Percentiles rank a stretch among this genome's conserved stretches.
These are phyloP conservation scores for Pardalotus punctatus DNA, from an alignment of 2,113 vertebrate genomes.

Conservation along the genomic window DNA sequence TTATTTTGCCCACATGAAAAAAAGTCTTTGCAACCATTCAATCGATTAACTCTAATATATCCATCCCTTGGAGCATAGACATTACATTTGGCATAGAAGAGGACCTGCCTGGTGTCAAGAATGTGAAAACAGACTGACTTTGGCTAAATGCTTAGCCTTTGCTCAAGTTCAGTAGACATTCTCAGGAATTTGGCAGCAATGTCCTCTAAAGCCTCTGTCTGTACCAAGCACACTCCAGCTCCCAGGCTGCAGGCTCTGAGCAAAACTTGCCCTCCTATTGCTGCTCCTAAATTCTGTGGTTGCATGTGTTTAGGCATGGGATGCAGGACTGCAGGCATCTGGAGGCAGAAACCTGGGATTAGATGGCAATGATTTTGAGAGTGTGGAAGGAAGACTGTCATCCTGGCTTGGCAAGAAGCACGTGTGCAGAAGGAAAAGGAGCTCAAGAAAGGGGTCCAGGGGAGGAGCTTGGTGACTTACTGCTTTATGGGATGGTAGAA, in stretches of 20 bases:
- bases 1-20: neutral
- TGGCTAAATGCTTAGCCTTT: neutral
- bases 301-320: neutral
- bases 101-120: neutral
- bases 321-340: neutral
- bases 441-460: neutral
- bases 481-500: neutral
- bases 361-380: neutral
- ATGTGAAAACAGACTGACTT: neutral
- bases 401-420: neutral
- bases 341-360: neutral
- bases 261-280: neutral
- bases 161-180: neutral
- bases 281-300: neutral
- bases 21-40: neutral
- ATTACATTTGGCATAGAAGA: neutral
- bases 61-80: neutral
- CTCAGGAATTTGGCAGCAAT: neutral
- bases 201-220: neutral
- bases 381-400: neutral
- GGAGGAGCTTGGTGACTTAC: neutral
- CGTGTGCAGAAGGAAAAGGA: rapidly evolving
- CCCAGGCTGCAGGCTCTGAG: neutral
- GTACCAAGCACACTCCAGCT: neutral
- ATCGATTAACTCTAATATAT: neutral